Evolutionary conservation across 2,113 vertebrate genomes (phyloP).

Genomic region (Cryptotis parvus): DNA sequence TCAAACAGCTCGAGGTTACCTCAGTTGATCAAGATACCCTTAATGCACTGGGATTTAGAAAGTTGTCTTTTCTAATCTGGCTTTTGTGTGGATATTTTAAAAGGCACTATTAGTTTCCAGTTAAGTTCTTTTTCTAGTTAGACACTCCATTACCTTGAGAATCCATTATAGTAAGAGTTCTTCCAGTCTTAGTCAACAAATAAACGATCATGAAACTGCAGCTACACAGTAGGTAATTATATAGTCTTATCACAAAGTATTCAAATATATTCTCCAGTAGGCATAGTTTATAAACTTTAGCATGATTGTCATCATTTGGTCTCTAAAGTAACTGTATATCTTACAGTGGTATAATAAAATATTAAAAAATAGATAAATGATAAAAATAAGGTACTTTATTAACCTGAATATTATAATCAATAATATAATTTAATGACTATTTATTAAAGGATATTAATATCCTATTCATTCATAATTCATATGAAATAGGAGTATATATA

Average conservation of each 20-base stretch:
- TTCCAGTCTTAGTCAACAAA: slow-evolving; percentile 28
- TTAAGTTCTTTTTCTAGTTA: background rate
- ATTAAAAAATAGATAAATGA: too few relatives aligned
- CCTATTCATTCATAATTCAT: background rate
- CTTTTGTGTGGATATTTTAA: slow-evolving; percentile 59
- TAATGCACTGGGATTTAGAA: background rate
- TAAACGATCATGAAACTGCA: background rate
- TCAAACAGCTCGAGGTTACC: background rate
- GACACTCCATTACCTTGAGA: slow-evolving; percentile 33
- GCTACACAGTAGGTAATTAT: background rate
- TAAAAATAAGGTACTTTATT: too few relatives aligned
- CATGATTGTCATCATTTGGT: background rate
- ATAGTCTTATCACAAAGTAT: slow-evolving; percentile 13
- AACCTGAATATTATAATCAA: background rate
- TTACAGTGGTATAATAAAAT: too few relatives aligned
- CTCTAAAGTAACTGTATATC: too few relatives aligned
- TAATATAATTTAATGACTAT: slow-evolving; percentile 8
- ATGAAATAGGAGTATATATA: background rate
- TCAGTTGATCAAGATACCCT: background rate
- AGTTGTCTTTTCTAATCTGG: slow-evolving; percentile 23
- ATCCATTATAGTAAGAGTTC: background rate
- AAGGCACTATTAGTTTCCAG: slow-evolving; percentile 7
- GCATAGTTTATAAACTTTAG: background rate
- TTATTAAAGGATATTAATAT: background rate
- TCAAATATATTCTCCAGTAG: background rate